Evolutionary conservation across 2,888 invertebrate species (phyloP).

Genomic region (Hypomecis atomaria): DNA sequence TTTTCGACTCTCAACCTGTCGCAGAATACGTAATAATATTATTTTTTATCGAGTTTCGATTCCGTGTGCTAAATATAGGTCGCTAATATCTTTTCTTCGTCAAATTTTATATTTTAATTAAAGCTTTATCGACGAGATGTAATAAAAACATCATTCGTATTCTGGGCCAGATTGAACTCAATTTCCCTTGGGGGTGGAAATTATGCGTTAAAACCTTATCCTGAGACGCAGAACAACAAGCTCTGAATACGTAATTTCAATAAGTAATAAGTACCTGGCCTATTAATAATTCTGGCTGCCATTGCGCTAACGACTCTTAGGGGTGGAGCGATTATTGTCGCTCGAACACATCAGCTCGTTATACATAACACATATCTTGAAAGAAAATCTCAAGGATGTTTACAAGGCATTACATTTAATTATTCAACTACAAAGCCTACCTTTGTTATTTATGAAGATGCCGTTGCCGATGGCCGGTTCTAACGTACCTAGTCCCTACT

Average conservation of each 20-base stretch:
- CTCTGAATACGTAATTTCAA: slow-evolving; percentile 65
- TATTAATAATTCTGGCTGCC: slow-evolving; percentile 33
- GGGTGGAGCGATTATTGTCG: slow-evolving; percentile 10
- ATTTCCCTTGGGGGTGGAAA: slow-evolving; percentile 54
- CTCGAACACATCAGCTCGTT: not conserved
- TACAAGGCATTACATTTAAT: too few relatives aligned
- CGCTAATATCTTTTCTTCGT: slow-evolving; percentile 25
- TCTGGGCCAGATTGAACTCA: slow-evolving; percentile 41
- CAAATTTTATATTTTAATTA: slow-evolving; percentile 43
- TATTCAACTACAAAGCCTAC: too few relatives aligned
- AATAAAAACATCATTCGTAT: slow-evolving; percentile 44
- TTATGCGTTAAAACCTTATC: slow-evolving; percentile 55
- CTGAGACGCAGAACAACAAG: slow-evolving; percentile 50
- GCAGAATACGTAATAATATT: slow-evolving; percentile 25
- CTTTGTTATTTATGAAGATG: too few relatives aligned
- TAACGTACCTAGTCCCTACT: too few relatives aligned
- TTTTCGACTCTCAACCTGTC: slow-evolving; percentile 39
- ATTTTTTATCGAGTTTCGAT: slow-evolving; percentile 47
- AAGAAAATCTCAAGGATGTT: too few relatives aligned
- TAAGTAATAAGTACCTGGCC: slow-evolving; percentile 33
- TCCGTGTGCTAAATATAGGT: slow-evolving; percentile 23
- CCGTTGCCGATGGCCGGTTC: too few relatives aligned
- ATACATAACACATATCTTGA: not conserved
- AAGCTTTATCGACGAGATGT: slow-evolving; percentile 41
- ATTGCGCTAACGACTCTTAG: slow-evolving; percentile 25